Evolutionary conservation across 2,888 invertebrate genomes (phyloP).

Genomic region (Eristalis pertinax): DNA sequence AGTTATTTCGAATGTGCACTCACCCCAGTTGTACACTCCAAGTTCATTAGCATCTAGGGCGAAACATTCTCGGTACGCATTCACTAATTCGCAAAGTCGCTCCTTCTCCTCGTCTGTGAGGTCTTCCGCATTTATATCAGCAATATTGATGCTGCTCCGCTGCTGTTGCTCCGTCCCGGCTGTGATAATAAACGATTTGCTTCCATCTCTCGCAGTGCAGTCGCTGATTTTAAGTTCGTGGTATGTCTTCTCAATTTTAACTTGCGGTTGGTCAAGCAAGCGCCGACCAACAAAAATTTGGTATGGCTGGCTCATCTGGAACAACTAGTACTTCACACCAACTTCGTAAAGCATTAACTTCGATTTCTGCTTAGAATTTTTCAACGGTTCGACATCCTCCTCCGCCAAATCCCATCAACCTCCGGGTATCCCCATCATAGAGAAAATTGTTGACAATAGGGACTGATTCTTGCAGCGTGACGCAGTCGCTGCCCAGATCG

Average conservation of each 20-base stretch:
- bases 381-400: too few species aligned
- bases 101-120: conserved; percentile 5
- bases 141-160: conserved; percentile 1
- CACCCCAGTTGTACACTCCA: too few species aligned
- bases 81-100: too few species aligned
- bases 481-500: conserved; percentile 22
- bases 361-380: too few species aligned
- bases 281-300: too few species aligned
- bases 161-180: not conserved
- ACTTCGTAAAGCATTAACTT: not conserved
- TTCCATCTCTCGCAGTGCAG: not conserved
- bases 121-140: not conserved
- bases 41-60: too few species aligned
- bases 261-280: too few species aligned
- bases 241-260: conserved; percentile 8
- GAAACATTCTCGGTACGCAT: too few species aligned
- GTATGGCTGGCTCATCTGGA: too few species aligned
- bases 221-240: conserved; percentile 14
- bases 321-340: conserved; percentile 38
- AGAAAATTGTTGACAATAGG: not conserved
- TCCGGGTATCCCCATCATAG: not conserved
- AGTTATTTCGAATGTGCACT: too few species aligned
- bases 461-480: conserved; percentile 25
- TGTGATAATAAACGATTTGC: too few species aligned
- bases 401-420: too few species aligned